phyloP scores from a whole-genome alignment of 2,888 invertebrate genomes.

The Loripinus fragilis region DNA sequence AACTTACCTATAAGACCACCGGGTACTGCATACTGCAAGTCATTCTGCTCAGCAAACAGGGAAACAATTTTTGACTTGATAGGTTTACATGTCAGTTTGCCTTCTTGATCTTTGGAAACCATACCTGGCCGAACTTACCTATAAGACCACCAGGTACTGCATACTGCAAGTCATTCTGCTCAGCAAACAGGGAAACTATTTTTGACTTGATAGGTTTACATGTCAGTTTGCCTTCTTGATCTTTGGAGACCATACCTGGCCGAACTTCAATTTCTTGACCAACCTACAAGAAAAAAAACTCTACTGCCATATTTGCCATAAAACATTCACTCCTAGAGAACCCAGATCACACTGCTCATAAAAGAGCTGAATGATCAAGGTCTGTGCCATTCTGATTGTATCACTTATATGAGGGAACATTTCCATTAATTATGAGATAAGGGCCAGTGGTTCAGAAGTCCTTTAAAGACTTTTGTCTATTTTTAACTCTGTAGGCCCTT shows the following conservation, averaged over 20 bases:
- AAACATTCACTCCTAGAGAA: too few relatives aligned
- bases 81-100: conserved; percentile 91
- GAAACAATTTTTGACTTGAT: conserved; percentile 99
- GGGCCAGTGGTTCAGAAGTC: too few relatives aligned
- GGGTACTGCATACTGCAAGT: conserved; percentile 98
- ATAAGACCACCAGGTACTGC: conserved; percentile 99
- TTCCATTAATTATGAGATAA: too few relatives aligned
- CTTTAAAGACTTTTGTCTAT: too few relatives aligned
- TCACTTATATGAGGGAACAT: too few relatives aligned
- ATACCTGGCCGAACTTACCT: conserved; percentile 90
- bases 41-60: conserved; percentile 98
- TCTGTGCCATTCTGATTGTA: too few relatives aligned
- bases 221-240: conserved; percentile 96
- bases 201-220: conserved; percentile 98
- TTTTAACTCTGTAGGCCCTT: too few relatives aligned
- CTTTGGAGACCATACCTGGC: conserved; percentile 98
- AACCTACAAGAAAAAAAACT: conserved; percentile 85
- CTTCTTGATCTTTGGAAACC: conserved; percentile 89
- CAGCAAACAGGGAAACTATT: conserved; percentile 98
- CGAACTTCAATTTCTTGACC: conserved; percentile 99
- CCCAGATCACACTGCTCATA: too few relatives aligned
- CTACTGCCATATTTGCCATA: too few relatives aligned
- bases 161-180: conserved; percentile 98
- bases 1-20: conserved; percentile 96
- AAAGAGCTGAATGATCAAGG: too few relatives aligned